Evolutionary conservation across 1,140 invertebrate genomes (phyloP).

Genomic region (Odontomachus brunneus): DNA sequence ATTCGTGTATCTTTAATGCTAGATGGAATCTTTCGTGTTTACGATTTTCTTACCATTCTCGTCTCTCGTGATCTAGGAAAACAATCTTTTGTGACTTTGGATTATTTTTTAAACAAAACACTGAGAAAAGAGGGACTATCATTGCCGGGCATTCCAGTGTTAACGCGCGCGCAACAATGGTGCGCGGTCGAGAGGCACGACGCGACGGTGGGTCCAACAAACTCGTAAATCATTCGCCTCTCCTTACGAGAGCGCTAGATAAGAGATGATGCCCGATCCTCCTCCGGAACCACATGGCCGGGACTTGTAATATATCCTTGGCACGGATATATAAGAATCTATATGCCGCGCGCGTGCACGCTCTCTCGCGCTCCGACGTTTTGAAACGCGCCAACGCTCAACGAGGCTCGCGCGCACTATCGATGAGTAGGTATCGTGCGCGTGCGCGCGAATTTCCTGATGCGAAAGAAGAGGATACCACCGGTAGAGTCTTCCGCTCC

Average conservation of each 20-base stretch:
- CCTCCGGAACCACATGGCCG: constrained; percentile 44
- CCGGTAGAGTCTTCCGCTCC: neutral
- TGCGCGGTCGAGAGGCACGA: constrained; percentile 1
- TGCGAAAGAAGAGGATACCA: neutral
- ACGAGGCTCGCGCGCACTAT: constrained; percentile 61
- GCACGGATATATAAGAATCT: constrained; percentile 69
- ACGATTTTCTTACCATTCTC: too few relatives aligned
- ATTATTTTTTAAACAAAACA: too few relatives aligned
- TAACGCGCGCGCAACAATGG: constrained; percentile 2
- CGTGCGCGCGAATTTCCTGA: neutral
- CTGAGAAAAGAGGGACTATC: too few relatives aligned
- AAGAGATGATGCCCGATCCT: constrained; percentile 39
- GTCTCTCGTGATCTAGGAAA: too few relatives aligned
- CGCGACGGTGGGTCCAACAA: constrained; percentile 20
- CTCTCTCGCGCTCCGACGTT: constrained; percentile 8
- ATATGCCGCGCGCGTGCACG: neutral
- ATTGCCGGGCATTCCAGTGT: too few relatives aligned
- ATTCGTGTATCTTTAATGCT: too few relatives aligned
- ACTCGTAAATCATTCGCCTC: constrained; percentile 49
- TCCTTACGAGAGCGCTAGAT: constrained; percentile 20
- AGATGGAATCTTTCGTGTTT: too few relatives aligned
- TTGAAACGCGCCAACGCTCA: constrained; percentile 63
- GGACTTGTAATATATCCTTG: constrained; percentile 66
- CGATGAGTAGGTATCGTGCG: constrained; percentile 39
- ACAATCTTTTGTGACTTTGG: too few relatives aligned